phyloP scores from a whole-genome alignment of 2,888 invertebrate genomes.

The Agriopis leucophaearia region DNA sequence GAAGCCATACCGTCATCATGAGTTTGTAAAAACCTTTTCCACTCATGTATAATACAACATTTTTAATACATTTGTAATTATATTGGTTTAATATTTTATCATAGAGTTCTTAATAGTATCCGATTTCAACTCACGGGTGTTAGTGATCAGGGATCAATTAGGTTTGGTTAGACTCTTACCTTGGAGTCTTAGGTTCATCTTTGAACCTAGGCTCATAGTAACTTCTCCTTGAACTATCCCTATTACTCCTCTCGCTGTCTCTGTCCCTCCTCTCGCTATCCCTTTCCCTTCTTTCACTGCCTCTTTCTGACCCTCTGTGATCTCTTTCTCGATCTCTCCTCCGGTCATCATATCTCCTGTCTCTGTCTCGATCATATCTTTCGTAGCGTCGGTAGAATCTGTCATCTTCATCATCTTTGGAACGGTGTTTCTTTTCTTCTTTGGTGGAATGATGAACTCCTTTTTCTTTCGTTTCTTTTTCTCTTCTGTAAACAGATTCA shows the following conservation, averaged over 20 bases:
- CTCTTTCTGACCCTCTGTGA: constrained; percentile 49
- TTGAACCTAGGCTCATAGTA: constrained; percentile 89
- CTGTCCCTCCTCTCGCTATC: constrained; percentile 61
- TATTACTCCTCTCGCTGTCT: constrained; percentile 63
- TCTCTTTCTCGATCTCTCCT: constrained; percentile 54
- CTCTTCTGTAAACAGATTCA: constrained; percentile 65
- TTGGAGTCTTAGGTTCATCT: constrained; percentile 96
- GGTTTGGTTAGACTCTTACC: constrained; percentile 58
- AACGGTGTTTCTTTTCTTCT: constrained; percentile 79
- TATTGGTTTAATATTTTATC: too few relatives aligned
- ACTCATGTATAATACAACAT: too few relatives aligned
- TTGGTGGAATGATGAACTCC: constrained; percentile 90
- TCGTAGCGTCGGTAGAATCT: constrained; percentile 70
- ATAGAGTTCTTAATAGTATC: too few relatives aligned
- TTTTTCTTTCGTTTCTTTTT: constrained; percentile 87
- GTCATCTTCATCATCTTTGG: constrained; percentile 75
- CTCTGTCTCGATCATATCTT: constrained; percentile 59
- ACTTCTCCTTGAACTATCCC: constrained; percentile 80
- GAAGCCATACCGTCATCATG: too few relatives aligned
- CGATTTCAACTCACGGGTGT: too few relatives aligned
- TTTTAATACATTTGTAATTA: too few relatives aligned
- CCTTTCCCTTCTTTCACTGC: constrained; percentile 57
- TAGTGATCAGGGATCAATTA: too few relatives aligned
- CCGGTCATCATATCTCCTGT: constrained; percentile 63
- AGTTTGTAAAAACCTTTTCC: too few relatives aligned